Conservation (phyloP, 2,888 invertebrate genomes). For the Drosophila koepferae region DNA sequence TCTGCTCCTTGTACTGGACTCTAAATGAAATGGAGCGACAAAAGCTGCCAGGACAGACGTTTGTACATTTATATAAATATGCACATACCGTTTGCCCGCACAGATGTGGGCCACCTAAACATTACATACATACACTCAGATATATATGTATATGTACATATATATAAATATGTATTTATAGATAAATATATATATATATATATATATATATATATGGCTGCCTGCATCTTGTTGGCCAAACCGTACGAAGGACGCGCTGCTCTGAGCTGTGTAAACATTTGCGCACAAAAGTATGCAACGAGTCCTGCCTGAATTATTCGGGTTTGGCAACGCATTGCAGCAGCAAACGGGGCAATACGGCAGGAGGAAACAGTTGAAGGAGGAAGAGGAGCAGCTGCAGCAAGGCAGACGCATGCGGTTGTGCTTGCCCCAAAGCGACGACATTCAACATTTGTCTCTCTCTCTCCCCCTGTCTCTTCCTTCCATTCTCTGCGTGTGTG, state of each 20-base stretch:
- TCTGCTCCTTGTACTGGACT: slow-evolving; percentile 9
- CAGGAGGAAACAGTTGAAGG: too few species aligned
- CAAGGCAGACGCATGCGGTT: slow-evolving; percentile 4
- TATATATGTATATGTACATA: not conserved
- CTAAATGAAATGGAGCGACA: slow-evolving; percentile 20
- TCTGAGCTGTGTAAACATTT: slow-evolving; percentile 74
- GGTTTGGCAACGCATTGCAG: slow-evolving; percentile 59
- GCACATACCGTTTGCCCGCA: slow-evolving; percentile 22
- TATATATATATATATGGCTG: slow-evolving; percentile 15
- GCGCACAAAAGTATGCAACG: slow-evolving; percentile 79
- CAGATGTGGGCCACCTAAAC: slow-evolving; percentile 58
- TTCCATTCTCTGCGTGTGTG: slow-evolving; percentile 17
- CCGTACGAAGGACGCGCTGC: slow-evolving; percentile 55
- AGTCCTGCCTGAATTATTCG: slow-evolving; percentile 73
- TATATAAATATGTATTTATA: not conserved
- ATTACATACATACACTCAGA: slow-evolving; percentile 15
- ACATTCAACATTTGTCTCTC: slow-evolving; percentile 27
- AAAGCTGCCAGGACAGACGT: slow-evolving; percentile 13
- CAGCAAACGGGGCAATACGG: not conserved
- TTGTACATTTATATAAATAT: slow-evolving; percentile 39
- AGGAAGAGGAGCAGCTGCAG: not conserved
- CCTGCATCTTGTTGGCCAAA: slow-evolving; percentile 58
- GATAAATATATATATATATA: slow-evolving; percentile 6
- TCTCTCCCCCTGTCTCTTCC: not conserved
- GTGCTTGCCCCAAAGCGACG: slow-evolving; percentile 41